A percentile compares a stretch with the other conserved stretches of the same genome.
Conservation (phyloP, 2,113 vertebrate species). For the Peromyscus californicus region DNA sequence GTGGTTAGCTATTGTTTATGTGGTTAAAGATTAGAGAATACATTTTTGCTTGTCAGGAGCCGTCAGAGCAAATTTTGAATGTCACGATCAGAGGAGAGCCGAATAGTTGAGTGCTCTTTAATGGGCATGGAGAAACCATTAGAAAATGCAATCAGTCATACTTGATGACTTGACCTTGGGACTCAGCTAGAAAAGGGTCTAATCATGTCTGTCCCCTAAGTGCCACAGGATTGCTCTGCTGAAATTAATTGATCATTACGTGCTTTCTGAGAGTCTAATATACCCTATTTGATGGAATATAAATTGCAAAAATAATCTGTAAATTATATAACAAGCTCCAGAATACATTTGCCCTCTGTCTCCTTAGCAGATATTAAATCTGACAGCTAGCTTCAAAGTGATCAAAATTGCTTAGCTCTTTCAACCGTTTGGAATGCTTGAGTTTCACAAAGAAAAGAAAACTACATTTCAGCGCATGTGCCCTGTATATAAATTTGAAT, state of each 20-base stretch:
- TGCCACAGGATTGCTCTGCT: conserved; percentile 83
- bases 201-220: conserved; percentile 86
- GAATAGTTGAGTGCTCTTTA: conserved; percentile 88
- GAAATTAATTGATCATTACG: conserved; percentile 89
- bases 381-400: conserved; percentile 85
- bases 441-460: conserved; percentile 75
- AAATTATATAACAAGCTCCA: conserved; percentile 84
- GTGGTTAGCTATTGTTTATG: conserved; percentile 91
- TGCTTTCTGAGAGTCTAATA: conserved; percentile 86
- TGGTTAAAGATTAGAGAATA: conserved; percentile 89
- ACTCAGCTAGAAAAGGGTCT: conserved; percentile 87
- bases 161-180: conserved; percentile 90
- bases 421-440: conserved; percentile 75
- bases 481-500: conserved; percentile 69
- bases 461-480: conserved; percentile 42
- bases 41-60: conserved; percentile 87
- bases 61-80: conserved; percentile 85
- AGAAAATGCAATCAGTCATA: conserved; percentile 89
- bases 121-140: conserved; percentile 89
- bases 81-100: conserved; percentile 86
- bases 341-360: conserved; percentile 79
- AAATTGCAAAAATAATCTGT: conserved; percentile 86
- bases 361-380: conserved; percentile 81
- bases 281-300: conserved; percentile 84
- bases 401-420: conserved; percentile 84